Conservation (phyloP, 2,113 vertebrate genomes). For the Pseudolaguvia tuberculata region DNA sequence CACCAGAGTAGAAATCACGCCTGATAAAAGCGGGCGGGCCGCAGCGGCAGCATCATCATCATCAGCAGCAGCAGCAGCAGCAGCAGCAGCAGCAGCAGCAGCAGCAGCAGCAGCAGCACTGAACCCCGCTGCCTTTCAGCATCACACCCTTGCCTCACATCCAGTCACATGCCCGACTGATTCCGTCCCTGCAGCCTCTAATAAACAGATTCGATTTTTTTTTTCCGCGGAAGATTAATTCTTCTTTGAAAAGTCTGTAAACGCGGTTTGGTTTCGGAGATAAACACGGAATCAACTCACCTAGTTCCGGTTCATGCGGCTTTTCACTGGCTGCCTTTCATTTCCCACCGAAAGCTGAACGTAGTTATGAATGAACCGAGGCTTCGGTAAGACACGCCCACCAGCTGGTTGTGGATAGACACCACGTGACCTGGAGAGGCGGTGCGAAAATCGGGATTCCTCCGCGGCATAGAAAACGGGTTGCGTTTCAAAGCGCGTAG, state of each 20-base stretch:
- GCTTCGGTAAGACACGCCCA: conserved; percentile 68
- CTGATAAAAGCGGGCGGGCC: neutral
- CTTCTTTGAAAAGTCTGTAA: neutral
- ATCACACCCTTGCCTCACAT: neutral
- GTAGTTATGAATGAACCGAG: conserved; percentile 78
- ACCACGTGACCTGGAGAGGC: conserved; percentile 22
- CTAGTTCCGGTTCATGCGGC: conserved; percentile 54
- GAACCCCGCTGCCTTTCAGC: conserved; percentile 3
- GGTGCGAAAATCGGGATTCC: conserved; percentile 43
- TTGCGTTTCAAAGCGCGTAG: conserved; percentile 13
- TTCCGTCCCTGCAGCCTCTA: neutral
- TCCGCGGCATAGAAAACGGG: conserved; percentile 13
- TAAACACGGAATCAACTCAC: conserved; percentile 56
- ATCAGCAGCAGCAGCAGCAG: conserved; percentile 19
- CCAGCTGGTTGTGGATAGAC: conserved; percentile 43
- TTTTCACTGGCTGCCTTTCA: conserved; percentile 63
- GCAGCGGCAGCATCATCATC: neutral
- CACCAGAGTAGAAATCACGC: neutral
- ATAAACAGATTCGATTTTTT: neutral
- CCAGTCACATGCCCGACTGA: neutral
- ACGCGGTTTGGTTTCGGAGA: neutral
- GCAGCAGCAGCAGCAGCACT: conserved; percentile 17
- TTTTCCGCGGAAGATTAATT: neutral
- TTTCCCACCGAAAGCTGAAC: conserved; percentile 59
- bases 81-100: conserved; percentile 14